phyloP scores from a whole-genome alignment of 2,888 invertebrate species.

The Drosophila antonietae region DNA sequence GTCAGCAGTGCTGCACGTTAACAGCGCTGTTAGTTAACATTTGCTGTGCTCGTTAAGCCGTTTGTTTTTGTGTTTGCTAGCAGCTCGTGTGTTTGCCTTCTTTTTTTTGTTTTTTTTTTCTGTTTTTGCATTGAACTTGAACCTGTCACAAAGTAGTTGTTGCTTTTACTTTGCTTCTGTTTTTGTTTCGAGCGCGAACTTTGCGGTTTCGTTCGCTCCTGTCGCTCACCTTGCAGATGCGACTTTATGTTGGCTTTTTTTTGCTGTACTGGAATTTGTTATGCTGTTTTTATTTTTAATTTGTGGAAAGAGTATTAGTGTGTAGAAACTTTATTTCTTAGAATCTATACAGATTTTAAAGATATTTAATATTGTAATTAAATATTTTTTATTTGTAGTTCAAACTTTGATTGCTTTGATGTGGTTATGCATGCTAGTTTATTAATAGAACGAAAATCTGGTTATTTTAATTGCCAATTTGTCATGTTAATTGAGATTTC shows the following conservation, averaged over 20 bases:
- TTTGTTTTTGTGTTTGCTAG: constrained; percentile 21
- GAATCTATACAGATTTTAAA: background rate
- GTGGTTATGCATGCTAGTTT: background rate
- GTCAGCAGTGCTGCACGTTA: background rate
- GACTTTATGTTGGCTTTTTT: background rate
- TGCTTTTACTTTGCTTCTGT: constrained; percentile 18
- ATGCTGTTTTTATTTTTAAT: background rate
- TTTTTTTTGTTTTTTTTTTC: background rate
- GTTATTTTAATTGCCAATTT: background rate
- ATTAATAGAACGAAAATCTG: background rate
- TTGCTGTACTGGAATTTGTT: background rate
- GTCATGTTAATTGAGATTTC: background rate
- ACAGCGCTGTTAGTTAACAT: constrained; percentile 37
- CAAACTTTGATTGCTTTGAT: background rate
- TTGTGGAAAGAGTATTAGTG: background rate
- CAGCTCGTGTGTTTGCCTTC: constrained; percentile 9
- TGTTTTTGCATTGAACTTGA: constrained; percentile 71
- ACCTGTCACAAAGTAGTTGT: constrained; percentile 38
- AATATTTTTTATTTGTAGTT: no score
- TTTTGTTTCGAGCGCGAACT: constrained; percentile 33
- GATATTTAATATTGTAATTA: no score
- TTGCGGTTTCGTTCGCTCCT: constrained; percentile 36
- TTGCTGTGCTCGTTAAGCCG: constrained; percentile 1
- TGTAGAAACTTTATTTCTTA: background rate
- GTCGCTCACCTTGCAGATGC: background rate